Percentiles rank a stretch among this genome's conserved stretches.
These are phyloP conservation scores for Nephotettix cincticeps DNA, from an alignment of 1,140 invertebrate genomes.

Conservation along the genomic window DNA sequence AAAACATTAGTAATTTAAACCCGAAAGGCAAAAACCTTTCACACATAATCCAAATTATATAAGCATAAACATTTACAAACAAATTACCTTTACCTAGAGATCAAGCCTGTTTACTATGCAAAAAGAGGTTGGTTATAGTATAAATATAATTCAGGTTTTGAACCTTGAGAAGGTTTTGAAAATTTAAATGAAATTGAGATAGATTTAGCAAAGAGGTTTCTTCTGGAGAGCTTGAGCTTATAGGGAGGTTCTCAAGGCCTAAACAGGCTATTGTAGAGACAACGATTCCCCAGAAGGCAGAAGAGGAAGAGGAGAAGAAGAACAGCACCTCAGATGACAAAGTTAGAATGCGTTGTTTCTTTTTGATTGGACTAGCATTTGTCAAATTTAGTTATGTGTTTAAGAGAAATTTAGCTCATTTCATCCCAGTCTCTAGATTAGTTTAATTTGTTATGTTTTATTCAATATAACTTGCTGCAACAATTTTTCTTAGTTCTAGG, in stretches of 20 bases:
- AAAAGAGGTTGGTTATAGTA: too few species aligned
- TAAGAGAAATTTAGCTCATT: background rate
- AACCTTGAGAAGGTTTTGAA: too few species aligned
- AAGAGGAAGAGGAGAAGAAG: background rate
- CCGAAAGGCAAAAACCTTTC: too few species aligned
- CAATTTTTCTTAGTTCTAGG: background rate
- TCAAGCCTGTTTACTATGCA: too few species aligned
- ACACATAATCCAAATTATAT: too few species aligned
- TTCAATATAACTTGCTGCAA: constrained; percentile 11
- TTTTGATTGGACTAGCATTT: constrained; percentile 29
- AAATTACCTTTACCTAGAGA: too few species aligned
- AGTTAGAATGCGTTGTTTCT: constrained; percentile 29
- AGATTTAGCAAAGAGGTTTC: too few species aligned
- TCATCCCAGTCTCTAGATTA: constrained; percentile 11
- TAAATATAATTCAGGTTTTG: too few species aligned
- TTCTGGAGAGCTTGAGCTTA: too few species aligned
- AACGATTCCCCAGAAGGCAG: background rate
- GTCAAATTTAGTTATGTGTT: constrained; percentile 26
- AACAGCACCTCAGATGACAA: constrained; percentile 16
- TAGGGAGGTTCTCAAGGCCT: background rate
- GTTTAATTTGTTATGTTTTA: constrained; percentile 18
- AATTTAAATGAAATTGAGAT: too few species aligned
- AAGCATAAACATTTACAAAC: too few species aligned
- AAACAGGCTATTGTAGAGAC: background rate
- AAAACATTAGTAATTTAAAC: too few species aligned